Base-by-base conservation (phyloP, 2,888 invertebrate species). In the Chrysolina haemoptera region DNA sequence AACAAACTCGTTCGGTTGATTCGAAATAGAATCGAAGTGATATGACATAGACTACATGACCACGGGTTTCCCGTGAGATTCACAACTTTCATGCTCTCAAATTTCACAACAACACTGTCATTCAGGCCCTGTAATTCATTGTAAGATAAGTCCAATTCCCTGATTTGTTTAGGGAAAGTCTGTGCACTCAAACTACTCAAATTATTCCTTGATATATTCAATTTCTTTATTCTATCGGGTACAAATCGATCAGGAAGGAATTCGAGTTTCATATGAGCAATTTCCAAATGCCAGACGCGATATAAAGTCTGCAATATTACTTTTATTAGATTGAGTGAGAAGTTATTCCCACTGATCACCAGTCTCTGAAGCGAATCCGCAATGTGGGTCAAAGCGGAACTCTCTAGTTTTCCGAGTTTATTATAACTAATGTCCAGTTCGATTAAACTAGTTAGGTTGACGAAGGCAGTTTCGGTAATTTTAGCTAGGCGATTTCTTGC, bases 341-440 rank as follows among this genome's bases (percentile, higher is more conserved):
- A 87, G 82, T 94, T 94, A 83, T 95, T 95, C 8, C 94, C 94
- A 81, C 94, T 94, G 63, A 95, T 90, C 83, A 93, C 91, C 18
- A 95, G 89, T 64, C 89, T 90, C 84, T 90, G 90, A 70, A 94
- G 87, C 59, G 91, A 91, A 77, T 92, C 91, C 9, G 92, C 90
- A 0, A 92, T 86, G 0, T 92, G 91, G 16, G 90, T 89, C 80
- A 93, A 90, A 0, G 91, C 90, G 76, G 90, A 89, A 50, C 90
- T 88, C 84, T 94, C 93, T 76, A 94, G 90, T 68, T 91, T 90
- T 81, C 92, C 91, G 79, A 95, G 89, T 87, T 94, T 93, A 85
- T 95, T 95, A 86, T 93, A 92, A 78, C 94, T 92, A 74, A 96
- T 90, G 86, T 95, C 94, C 78, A 96, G 88, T 81, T 93, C 91